Conservation (phyloP, 2,113 vertebrate genomes). For the Sprattus sprattus region DNA sequence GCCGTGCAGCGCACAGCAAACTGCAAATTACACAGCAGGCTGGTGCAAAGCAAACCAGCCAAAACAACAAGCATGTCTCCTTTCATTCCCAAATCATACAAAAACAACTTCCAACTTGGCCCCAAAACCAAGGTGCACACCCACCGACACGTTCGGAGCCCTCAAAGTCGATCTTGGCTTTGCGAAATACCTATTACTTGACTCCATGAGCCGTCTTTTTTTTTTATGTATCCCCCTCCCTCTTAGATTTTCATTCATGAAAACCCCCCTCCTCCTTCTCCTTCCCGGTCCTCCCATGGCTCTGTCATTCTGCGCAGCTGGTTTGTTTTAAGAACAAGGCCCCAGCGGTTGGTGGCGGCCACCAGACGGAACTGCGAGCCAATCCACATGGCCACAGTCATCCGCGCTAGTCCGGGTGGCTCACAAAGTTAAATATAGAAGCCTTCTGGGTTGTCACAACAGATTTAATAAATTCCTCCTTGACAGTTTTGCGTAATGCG, state of each 20-base stretch:
- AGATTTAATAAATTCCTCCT: conserved; percentile 69
- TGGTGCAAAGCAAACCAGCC: conserved; percentile 58
- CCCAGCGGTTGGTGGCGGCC: conserved; percentile 71
- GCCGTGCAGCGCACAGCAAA: conserved; percentile 62
- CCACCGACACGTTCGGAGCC: conserved; percentile 46
- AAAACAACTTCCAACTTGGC: conserved; percentile 55
- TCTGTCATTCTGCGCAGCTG: conserved; percentile 71
- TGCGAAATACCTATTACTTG: neutral
- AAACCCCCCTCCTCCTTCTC: conserved; percentile 57
- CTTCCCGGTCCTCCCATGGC: conserved; percentile 25
- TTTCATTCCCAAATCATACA: conserved; percentile 59
- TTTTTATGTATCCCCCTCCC: neutral
- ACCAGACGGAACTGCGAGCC: conserved; percentile 69
- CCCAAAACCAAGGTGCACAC: conserved; percentile 32
- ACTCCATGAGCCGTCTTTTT: neutral
- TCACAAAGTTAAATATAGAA: conserved; percentile 77
- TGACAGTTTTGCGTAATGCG: conserved; percentile 64
- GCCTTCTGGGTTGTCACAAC: conserved; percentile 67
- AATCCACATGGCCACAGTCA: conserved; percentile 66
- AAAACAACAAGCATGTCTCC: conserved; percentile 63
- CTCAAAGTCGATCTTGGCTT: neutral
- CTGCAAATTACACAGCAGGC: conserved; percentile 70
- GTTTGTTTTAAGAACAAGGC: conserved; percentile 74
- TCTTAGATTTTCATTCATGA: conserved; percentile 70
- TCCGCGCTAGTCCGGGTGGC: conserved; percentile 65